These are phyloP conservation scores for Palythoa grandis DNA, from an alignment of 92 coral and sea anemone genomes.

Conservation along the genomic window DNA sequence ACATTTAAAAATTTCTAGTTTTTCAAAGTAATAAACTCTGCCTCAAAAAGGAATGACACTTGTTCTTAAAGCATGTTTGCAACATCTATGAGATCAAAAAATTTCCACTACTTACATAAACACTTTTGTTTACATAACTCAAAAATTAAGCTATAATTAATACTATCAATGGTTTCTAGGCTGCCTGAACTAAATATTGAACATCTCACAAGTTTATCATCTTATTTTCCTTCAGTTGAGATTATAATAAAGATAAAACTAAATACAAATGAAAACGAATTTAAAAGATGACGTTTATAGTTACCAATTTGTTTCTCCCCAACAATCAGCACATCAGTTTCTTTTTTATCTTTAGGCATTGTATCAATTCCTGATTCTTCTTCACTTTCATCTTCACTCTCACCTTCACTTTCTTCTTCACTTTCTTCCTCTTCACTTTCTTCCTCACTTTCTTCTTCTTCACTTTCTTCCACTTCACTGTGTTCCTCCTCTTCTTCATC, in stretches of 20 bases:
- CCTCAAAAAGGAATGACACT: not conserved
- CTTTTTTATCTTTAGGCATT: not conserved
- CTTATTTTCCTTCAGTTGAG: too few species aligned
- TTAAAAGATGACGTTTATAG: not conserved
- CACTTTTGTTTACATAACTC: too few species aligned
- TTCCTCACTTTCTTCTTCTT: constrained; percentile 60
- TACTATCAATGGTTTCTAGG: too few species aligned
- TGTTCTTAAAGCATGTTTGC: not conserved
- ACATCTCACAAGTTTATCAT: too few species aligned
- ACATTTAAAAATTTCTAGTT: too few species aligned
- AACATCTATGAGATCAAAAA: not conserved
- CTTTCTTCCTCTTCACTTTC: constrained; percentile 49
- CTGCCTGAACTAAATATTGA: too few species aligned
- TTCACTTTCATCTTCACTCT: constrained; percentile 54
- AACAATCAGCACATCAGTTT: not conserved
- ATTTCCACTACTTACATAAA: not conserved
- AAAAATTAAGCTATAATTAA: too few species aligned
- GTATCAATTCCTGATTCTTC: constrained; percentile 42
- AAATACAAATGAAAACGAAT: not conserved
- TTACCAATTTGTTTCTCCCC: constrained; percentile 1
- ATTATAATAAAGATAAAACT: not conserved
- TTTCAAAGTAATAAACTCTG: too few species aligned
- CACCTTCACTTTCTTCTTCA: constrained; percentile 24
- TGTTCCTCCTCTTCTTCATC: constrained; percentile 54
- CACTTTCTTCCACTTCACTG: constrained; percentile 80